phyloP scores from a whole-genome alignment of 2,113 vertebrate genomes.

The Corvus moneduloides region DNA sequence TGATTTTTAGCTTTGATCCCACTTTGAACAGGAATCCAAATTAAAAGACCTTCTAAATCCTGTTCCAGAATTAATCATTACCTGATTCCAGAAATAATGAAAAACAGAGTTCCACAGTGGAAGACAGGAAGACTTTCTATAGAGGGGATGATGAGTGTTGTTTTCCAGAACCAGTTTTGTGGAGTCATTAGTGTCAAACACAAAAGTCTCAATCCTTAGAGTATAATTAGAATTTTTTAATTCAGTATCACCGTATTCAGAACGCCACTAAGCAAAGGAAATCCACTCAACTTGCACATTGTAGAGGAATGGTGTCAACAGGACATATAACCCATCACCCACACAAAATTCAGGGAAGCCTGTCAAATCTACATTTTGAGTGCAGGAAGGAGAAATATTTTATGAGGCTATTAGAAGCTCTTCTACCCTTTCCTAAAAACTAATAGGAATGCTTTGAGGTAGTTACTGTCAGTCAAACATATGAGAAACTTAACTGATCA shows the following conservation, averaged over 20 bases:
- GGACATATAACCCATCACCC: not conserved
- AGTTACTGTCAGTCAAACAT: not conserved
- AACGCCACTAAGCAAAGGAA: not conserved
- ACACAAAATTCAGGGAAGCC: not conserved
- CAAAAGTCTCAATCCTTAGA: not conserved
- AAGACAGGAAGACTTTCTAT: not conserved
- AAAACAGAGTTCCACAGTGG: not conserved
- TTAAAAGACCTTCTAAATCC: not conserved
- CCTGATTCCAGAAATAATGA: not conserved
- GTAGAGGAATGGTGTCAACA: not conserved
- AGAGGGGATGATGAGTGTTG: rapidly evolving
- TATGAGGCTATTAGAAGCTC: not conserved
- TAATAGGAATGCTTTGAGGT: not conserved
- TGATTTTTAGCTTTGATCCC: not conserved
- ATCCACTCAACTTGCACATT: not conserved
- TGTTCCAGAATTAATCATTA: not conserved
- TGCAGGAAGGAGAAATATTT: not conserved
- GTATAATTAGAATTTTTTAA: not conserved
- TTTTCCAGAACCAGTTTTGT: not conserved
- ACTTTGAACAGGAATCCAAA: not conserved
- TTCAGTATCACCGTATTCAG: not conserved
- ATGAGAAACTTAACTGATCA: not conserved
- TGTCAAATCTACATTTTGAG: not conserved
- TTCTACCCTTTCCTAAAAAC: not conserved
- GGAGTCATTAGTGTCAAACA: not conserved